phyloP scores from a whole-genome alignment of 2,113 vertebrate species.

The Empidonax alnorum region DNA sequence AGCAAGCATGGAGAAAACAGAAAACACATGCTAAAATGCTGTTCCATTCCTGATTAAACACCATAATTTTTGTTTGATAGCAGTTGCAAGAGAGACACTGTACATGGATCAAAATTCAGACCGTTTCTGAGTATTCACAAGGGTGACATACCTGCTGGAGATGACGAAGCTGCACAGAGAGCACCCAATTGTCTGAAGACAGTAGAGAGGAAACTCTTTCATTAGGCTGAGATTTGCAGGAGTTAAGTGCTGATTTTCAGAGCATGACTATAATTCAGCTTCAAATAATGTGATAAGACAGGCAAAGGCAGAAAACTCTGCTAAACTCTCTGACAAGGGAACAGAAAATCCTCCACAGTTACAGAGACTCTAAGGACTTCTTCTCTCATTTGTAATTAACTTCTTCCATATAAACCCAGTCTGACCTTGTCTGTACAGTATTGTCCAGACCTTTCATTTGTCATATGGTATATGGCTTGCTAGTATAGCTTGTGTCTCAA shows the following conservation, averaged over 20 bases:
- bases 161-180: not conserved
- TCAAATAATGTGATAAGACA: slow-evolving; percentile 38
- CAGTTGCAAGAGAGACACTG: rapidly evolving
- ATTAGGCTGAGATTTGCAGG: not conserved
- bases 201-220: not conserved
- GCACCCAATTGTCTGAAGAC: not conserved
- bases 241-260: slow-evolving; percentile 11
- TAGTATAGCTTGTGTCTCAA: not conserved
- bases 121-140: not conserved
- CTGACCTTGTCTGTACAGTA: slow-evolving; percentile 25
- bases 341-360: slow-evolving; percentile 36
- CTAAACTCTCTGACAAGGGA: slow-evolving; percentile 37
- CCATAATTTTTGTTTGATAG: not conserved
- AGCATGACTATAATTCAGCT: slow-evolving; percentile 10
- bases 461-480: slow-evolving; percentile 5
- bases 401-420: slow-evolving; percentile 16
- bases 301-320: slow-evolving; percentile 20
- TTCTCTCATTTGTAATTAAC: slow-evolving; percentile 55
- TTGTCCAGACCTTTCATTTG: slow-evolving; percentile 14
- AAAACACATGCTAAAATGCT: not conserved
- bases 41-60: rapidly evolving
- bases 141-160: not conserved
- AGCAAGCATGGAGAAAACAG: not conserved
- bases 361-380: slow-evolving; percentile 15
- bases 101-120: not conserved